Percentiles rank a stretch among this genome's conserved stretches.
These are phyloP conservation scores for Ganaspis sp. DNA, from an alignment of 1,140 invertebrate species.

Conservation along the genomic window DNA sequence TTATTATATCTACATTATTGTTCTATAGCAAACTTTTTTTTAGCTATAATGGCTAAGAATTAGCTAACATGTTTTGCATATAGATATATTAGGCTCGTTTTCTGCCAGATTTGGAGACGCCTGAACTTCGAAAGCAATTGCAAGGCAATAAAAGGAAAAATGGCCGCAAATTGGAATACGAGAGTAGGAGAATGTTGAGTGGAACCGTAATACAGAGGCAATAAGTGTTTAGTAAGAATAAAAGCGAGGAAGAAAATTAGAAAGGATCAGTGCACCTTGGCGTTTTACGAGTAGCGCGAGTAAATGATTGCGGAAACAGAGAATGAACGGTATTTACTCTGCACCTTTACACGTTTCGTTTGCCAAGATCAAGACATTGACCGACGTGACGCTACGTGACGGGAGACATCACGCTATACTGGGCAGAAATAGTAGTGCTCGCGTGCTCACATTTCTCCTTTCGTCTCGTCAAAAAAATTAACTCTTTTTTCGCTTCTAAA, in stretches of 20 bases:
- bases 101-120: too few species aligned
- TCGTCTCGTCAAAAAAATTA: not conserved
- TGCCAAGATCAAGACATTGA: slow-evolving; percentile 13
- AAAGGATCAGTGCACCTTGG: slow-evolving; percentile 8
- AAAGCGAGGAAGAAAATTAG: slow-evolving; percentile 15
- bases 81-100: too few species aligned
- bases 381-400: not conserved
- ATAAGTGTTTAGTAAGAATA: slow-evolving; percentile 31
- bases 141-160: not conserved
- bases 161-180: not conserved
- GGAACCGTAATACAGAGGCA: slow-evolving; percentile 1
- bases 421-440: not conserved
- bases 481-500: too few species aligned
- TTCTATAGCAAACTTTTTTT: too few species aligned
- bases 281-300: slow-evolving; percentile 12
- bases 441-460: not conserved
- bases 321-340: slow-evolving; percentile 13
- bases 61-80: too few species aligned
- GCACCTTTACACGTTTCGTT: slow-evolving; percentile 13
- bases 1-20: too few species aligned
- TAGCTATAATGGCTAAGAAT: too few species aligned
- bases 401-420: not conserved
- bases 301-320: slow-evolving; percentile 13
- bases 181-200: too few species aligned
- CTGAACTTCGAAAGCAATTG: too few species aligned